phyloP scores from a whole-genome alignment of 2,888 invertebrate species.

The Mythimna pallens region DNA sequence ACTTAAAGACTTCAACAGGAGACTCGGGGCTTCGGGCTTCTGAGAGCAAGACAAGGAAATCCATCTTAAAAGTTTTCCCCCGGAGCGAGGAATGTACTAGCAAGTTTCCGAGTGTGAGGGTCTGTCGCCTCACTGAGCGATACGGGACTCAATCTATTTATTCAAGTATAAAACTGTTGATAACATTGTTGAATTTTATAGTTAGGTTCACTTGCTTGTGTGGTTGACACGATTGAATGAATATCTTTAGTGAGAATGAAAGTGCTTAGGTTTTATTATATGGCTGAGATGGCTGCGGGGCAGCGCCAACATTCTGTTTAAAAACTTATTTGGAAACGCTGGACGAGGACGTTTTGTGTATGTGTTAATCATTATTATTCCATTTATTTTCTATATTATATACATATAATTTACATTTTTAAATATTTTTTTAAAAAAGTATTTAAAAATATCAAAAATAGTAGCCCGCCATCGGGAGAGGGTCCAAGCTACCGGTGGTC shows the following conservation, averaged over 20 bases:
- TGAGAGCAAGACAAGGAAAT: conserved; percentile 41
- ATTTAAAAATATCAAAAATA: no score
- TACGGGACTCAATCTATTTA: conserved; percentile 44
- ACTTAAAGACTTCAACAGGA: conserved; percentile 33
- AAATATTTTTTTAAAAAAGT: no score
- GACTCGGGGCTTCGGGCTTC: conserved; percentile 34
- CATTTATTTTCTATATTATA: no score
- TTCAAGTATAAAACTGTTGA: conserved; percentile 49
- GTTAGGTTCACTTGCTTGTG: conserved; percentile 36
- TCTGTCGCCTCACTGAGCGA: conserved; percentile 32
- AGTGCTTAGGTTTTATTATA: conserved; percentile 10
- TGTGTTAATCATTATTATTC: no score
- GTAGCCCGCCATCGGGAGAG: no score
- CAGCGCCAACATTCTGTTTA: no score
- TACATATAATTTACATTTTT: no score
- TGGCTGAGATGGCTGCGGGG: no score
- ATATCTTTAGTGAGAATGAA: not conserved
- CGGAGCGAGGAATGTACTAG: conserved; percentile 15
- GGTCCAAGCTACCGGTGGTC: no score
- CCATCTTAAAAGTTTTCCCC: conserved; percentile 49
- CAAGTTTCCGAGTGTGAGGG: conserved; percentile 50
- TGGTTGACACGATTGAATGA: conserved; percentile 17
- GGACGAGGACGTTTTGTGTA: no score
- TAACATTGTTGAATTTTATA: conserved; percentile 55
- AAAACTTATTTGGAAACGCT: no score